Percentiles rank a stretch among this genome's conserved stretches.
phyloP scores from a whole-genome alignment of 2,113 vertebrate species.

The Dolichallabes microphthalmus region DNA sequence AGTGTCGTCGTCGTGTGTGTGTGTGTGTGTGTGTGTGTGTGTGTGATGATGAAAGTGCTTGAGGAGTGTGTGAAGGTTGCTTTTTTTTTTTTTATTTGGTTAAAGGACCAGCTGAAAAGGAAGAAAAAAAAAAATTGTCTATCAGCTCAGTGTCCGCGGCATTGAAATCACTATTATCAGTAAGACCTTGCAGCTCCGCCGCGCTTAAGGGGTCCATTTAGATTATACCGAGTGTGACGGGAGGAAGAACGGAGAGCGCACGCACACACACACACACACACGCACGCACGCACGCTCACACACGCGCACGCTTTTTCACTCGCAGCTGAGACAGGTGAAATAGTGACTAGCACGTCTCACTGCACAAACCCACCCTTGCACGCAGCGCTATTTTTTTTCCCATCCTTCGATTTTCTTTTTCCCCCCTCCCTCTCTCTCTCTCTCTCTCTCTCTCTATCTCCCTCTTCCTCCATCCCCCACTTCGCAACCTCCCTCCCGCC shows the following conservation, averaged over 20 bases:
- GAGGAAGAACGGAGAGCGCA: neutral
- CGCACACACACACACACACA: conserved; percentile 40
- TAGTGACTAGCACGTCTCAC: conserved; percentile 47
- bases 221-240: conserved; percentile 30
- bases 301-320: conserved; percentile 30
- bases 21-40: conserved; percentile 5
- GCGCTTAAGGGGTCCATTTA: conserved; percentile 39
- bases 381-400: neutral
- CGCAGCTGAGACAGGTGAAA: conserved; percentile 46
- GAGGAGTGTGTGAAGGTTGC: conserved; percentile 32
- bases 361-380: conserved; percentile 23
- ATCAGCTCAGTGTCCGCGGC: conserved; percentile 42
- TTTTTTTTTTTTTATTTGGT: conserved; percentile 1
- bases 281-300: conserved; percentile 23
- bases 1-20: neutral
- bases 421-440: neutral
- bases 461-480: neutral
- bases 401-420: conserved; percentile 7
- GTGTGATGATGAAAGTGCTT: neutral
- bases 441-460: conserved; percentile 4
- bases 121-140: conserved; percentile 16
- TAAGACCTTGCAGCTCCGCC: conserved; percentile 36
- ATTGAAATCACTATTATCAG: conserved; percentile 51
- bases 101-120: neutral
- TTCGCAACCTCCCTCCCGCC: neutral